Evolutionary conservation across 2,888 invertebrate species (phyloP).

Genomic region (Zele albiditarsus): DNA sequence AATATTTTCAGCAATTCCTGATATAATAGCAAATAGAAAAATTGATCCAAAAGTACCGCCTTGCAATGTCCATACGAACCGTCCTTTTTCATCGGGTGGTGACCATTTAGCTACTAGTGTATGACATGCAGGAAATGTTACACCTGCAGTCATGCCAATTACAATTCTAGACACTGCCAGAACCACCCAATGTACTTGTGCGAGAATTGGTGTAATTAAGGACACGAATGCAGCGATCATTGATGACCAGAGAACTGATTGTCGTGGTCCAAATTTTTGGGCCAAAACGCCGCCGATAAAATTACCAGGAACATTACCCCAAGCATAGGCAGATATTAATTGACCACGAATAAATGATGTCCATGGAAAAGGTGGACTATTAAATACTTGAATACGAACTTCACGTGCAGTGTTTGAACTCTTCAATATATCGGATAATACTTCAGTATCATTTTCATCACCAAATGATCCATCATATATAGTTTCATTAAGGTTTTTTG

Average conservation of each 20-base stretch:
- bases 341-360: constrained; percentile 59
- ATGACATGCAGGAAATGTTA: constrained; percentile 79
- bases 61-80: constrained; percentile 82
- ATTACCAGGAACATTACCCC: constrained; percentile 66
- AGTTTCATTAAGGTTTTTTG: background rate
- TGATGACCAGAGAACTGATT: constrained; percentile 63
- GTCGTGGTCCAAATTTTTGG: constrained; percentile 60
- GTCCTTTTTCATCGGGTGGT: constrained; percentile 83
- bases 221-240: constrained; percentile 56
- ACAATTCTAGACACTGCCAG: constrained; percentile 57
- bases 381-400: constrained; percentile 46
- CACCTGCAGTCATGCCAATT: constrained; percentile 73
- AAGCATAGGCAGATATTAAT: constrained; percentile 62
- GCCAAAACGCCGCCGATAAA: constrained; percentile 63
- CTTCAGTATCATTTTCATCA: background rate
- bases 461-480: background rate
- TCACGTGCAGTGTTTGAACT: background rate
- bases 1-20: constrained; percentile 77
- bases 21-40: constrained; percentile 81
- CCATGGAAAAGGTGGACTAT: constrained; percentile 59
- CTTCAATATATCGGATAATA: background rate
- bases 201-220: constrained; percentile 59
- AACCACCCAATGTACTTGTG: constrained; percentile 60
- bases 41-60: constrained; percentile 84
- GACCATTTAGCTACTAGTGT: constrained; percentile 82